Base-by-base conservation (phyloP, 2,888 invertebrate genomes). In the Calameuta filiformis region DNA sequence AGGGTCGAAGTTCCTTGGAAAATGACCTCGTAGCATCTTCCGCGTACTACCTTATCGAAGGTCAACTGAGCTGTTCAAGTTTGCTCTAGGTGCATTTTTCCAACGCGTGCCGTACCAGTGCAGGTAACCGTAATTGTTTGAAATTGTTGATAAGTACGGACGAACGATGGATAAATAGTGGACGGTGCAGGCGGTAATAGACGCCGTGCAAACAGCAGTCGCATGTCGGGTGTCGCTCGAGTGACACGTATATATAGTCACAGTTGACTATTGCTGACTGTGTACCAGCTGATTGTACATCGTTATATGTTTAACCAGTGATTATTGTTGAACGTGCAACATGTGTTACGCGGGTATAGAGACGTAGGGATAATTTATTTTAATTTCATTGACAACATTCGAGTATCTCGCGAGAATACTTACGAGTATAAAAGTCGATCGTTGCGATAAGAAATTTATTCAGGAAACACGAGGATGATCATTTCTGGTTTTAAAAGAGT, bases 191-290 rank as follows among this genome's bases (percentile, higher is more conserved):
- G 76, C 76, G 0, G 75, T 85, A 86, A 85, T 84, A 80, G 83
- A 81, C 81, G 75, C 79, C 80, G 79, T 77, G 82, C 85, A 89
- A 89, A 89, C 85, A 89, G 81, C 84, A 56, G 83, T 87, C 79
- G 85, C 87, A 86, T 86, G 87, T 85, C 81, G 79, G 68, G 79
- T 35, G 77, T 73, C 34, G 77, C 78, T 75, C 75, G 79, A 79
- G 33, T 34, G 71, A 34, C 71, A 56, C 56, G 56, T 56, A 56
- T 56, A 56, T 56, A 56, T 9, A 56, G 56, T 56, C 56, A 56
- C 23, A 56, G 56, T 56, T 56, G 23, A 56, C 56, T 56, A 56
- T 56, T 9, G 56, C 56, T 2, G 56, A 56, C 56, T 56, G 56
- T 56, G 23, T 56, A 56, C 23, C 15, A 56, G 56, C 71, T 31